phyloP scores from a whole-genome alignment of 2,797 vertebrate genomes.

The Cyclura pinguis region DNA sequence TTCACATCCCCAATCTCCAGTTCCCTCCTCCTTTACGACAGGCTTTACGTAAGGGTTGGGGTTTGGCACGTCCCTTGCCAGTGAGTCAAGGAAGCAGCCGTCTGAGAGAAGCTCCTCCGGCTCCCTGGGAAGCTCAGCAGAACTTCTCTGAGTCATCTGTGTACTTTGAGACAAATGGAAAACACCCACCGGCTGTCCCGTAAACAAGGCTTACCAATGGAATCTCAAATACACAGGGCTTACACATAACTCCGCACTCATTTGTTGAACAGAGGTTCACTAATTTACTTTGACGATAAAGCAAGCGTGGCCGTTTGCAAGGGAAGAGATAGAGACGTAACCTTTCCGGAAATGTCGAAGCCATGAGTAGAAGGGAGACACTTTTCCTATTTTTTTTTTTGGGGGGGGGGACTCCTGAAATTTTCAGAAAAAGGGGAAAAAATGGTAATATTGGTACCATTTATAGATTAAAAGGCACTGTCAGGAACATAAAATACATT shows the following conservation, averaged over 20 bases:
- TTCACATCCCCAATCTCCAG: background rate
- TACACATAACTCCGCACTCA: background rate
- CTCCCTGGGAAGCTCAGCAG: constrained; percentile 10
- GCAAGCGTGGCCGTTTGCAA: too few relatives aligned
- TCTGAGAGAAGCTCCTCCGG: constrained; percentile 29
- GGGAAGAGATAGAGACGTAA: too few relatives aligned
- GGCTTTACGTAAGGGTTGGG: constrained; percentile 4
- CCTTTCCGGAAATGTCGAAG: too few relatives aligned
- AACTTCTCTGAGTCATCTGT: constrained; percentile 24
- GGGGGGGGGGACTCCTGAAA: too few relatives aligned
- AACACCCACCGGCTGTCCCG: background rate
- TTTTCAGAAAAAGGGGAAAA: too few relatives aligned
- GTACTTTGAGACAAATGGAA: constrained; percentile 21
- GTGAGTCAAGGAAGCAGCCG: background rate
- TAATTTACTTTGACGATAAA: background rate
- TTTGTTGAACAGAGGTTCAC: background rate
- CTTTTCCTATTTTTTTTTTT: too few relatives aligned
- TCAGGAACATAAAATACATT: too few relatives aligned
- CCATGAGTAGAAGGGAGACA: too few relatives aligned
- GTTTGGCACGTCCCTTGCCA: background rate
- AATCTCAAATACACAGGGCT: background rate
- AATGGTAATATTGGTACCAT: too few relatives aligned
- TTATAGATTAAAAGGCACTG: too few relatives aligned
- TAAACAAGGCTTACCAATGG: constrained; percentile 7
- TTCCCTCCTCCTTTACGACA: background rate